phyloP scores from a whole-genome alignment of 1,140 invertebrate species.

The Lordiphosa stackelbergi region DNA sequence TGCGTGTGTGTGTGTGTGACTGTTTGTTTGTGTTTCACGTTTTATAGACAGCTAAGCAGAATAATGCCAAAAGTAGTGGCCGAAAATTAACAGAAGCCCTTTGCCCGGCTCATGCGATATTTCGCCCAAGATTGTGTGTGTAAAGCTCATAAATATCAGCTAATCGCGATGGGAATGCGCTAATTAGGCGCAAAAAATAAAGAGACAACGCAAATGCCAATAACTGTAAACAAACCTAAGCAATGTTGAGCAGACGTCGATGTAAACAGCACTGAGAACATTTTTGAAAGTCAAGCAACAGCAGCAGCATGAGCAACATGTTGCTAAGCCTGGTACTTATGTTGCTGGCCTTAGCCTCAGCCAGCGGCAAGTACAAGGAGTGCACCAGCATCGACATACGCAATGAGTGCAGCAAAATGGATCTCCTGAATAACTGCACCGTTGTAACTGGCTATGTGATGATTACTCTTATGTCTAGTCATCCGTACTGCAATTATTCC shows the following conservation, averaged over 20 bases:
- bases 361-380: constrained; percentile 29
- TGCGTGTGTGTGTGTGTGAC: constrained; percentile 16
- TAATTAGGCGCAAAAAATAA: constrained; percentile 41
- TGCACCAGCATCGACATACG: constrained; percentile 90
- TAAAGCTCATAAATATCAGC: constrained; percentile 60
- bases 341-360: constrained; percentile 11
- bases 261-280: constrained; percentile 22
- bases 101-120: constrained; percentile 34
- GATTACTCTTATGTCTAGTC: constrained; percentile 39
- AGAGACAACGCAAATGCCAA: constrained; percentile 28
- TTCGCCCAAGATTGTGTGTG: constrained; percentile 45
- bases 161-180: constrained; percentile 48
- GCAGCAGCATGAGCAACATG: constrained; percentile 6
- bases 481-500: constrained; percentile 33
- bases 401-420: constrained; percentile 84
- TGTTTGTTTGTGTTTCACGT: constrained; percentile 28
- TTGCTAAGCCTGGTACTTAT: constrained; percentile 12
- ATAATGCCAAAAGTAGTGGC: constrained; percentile 21
- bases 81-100: constrained; percentile 42
- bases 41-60: constrained; percentile 39
- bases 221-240: constrained; percentile 38
- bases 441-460: constrained; percentile 91
- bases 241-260: constrained; percentile 39
- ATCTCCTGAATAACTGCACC: constrained; percentile 85
- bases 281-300: constrained; percentile 14